Evolutionary conservation across 2,888 invertebrate species (phyloP), one percentile per base, ranked within the genome.

Genomic region (Drosophila nr. medialis): DNA sequence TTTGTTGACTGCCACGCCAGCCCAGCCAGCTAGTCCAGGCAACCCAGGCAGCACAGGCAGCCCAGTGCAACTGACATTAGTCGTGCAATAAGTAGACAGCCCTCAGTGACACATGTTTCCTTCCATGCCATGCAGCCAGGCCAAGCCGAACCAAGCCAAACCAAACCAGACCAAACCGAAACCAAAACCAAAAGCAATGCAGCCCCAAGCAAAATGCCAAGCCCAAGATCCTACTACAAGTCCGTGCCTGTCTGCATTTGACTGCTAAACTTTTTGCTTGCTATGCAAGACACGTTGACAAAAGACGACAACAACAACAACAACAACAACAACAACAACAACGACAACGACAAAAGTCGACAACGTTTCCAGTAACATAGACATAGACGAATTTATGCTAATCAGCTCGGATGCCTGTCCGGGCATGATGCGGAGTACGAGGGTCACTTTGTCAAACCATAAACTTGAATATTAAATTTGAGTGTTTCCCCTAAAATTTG

Each of bases 61-160:
- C 59, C 59, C 51, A 70, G 68, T 87, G 84, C 90, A 85, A 85
- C 86, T 85, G 85, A 82, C 85, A 85, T 85, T 85, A 89, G 85
- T 85, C 88, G 88, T 89, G 90, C 88, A 85, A 85, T 85, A 85
- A 85, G 85, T 86, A 89, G 85, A 89, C 90, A 85, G 88, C 83
- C 69, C 75, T 79, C 83, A 76, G 88, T 85, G 84, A 85, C 88
- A 85, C 90, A 85, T 85, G 85, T 88, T 87, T 87, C 88, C 86
- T 87, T 87, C 88, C 86, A 82, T 77, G 83, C 66, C 24, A 45
- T 75, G 67, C 75, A 71, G 69, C 55, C 66, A 71, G 45, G 59
- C 53, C 60, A 40, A 38, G 56, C 40, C 50, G 24, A 24, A 18
- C 54, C 54, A 36, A 58, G 58, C 36, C 64, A 58, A 68, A 75